These are phyloP conservation scores for Chinchilla lanigera DNA, from an alignment of 2,113 vertebrate species.

Conservation along the genomic window DNA sequence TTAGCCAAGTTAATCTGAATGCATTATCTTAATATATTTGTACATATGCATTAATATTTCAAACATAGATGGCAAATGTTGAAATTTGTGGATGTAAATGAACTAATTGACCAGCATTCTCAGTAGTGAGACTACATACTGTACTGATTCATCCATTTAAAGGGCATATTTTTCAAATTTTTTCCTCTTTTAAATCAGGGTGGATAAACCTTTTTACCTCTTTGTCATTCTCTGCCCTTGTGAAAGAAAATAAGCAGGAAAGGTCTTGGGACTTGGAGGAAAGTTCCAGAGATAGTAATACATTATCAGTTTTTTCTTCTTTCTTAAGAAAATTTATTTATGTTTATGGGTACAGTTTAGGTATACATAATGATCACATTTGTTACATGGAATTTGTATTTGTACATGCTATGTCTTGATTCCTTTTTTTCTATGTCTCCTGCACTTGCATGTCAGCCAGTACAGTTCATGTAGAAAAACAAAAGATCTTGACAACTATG, in stretches of 20 bases:
- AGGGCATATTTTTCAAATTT: background rate
- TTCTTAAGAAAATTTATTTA: background rate
- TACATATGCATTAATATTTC: background rate
- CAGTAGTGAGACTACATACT: background rate
- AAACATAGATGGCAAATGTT: constrained; percentile 18
- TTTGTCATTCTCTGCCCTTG: background rate
- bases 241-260: background rate
- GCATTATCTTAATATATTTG: background rate
- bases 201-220: background rate
- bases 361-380: background rate
- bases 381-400: background rate
- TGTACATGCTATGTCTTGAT: background rate
- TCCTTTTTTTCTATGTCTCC: background rate
- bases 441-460: background rate
- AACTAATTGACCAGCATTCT: background rate
- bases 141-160: background rate
- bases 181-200: background rate
- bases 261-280: background rate
- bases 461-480: background rate
- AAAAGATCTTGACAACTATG: background rate
- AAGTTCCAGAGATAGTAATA: background rate
- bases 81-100: background rate
- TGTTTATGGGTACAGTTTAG: background rate
- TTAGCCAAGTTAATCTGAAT: background rate
- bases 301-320: background rate